Evolutionary conservation across 2,797 vertebrate species (phyloP).

Genomic region (Sarcoramphus papa): DNA sequence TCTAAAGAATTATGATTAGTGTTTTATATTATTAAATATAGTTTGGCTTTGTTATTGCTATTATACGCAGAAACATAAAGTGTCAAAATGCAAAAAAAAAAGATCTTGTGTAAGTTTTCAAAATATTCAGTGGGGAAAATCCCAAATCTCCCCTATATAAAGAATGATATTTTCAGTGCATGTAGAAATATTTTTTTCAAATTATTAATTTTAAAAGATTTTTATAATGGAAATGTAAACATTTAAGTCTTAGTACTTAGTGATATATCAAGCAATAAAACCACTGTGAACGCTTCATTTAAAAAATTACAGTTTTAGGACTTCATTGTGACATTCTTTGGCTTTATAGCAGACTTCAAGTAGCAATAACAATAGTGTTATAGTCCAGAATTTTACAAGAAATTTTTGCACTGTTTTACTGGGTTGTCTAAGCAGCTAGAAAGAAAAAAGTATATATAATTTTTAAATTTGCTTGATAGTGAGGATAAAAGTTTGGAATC

Average conservation of each 20-base stretch:
- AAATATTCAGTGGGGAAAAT: neutral
- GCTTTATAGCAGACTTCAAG: neutral
- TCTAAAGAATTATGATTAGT: neutral
- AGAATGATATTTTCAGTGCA: neutral
- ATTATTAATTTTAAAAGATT: neutral
- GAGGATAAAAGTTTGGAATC: conserved; percentile 83
- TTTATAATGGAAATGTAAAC: neutral
- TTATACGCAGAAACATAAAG: neutral
- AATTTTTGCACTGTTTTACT: neutral
- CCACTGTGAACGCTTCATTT: neutral
- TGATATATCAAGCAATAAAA: neutral
- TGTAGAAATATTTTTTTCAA: neutral
- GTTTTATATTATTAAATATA: neutral
- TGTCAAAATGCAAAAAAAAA: neutral
- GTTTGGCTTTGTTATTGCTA: neutral
- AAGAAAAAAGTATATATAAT: neutral
- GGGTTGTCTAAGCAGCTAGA: neutral
- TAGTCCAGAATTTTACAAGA: neutral
- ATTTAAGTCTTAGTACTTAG: neutral
- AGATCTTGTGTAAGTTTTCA: neutral
- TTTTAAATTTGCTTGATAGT: conserved; percentile 71
- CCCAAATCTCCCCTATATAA: neutral
- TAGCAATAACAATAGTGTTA: neutral
- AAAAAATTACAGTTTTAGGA: neutral
- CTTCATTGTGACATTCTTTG: neutral